These are phyloP conservation scores for Thryonomys swinderianus DNA, from an alignment of 2,113 vertebrate genomes.

Conservation along the genomic window DNA sequence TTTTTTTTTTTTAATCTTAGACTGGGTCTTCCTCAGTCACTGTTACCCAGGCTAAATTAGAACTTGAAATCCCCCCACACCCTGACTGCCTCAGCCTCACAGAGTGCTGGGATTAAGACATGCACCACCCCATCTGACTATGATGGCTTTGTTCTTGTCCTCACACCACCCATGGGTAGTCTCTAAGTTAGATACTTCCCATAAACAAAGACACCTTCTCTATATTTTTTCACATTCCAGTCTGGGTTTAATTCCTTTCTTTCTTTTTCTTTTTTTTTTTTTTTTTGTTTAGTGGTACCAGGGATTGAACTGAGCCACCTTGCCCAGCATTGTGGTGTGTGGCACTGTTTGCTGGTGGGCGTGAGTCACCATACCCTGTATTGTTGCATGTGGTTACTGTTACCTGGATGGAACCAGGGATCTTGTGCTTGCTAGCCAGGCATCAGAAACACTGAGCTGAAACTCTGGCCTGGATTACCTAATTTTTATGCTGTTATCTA, in stretches of 20 bases:
- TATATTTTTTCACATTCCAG: background rate
- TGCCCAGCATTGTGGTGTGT: no score
- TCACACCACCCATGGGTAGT: background rate
- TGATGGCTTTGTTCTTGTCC: background rate
- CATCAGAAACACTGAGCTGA: no score
- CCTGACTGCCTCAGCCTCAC: background rate
- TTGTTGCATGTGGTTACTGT: no score
- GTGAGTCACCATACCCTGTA: no score
- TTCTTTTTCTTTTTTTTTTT: background rate
- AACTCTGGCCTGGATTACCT: background rate
- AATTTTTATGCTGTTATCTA: constrained; percentile 29
- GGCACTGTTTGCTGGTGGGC: no score
- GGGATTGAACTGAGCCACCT: no score
- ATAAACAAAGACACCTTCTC: background rate
- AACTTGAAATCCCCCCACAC: background rate
- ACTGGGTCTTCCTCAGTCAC: background rate
- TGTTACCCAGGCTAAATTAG: background rate
- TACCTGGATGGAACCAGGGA: no score
- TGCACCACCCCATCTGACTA: no score
- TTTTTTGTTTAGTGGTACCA: no score
- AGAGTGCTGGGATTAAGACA: background rate
- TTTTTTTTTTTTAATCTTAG: background rate
- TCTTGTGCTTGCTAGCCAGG: no score
- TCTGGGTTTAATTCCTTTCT: constrained; percentile 46
- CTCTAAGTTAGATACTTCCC: background rate